Conservation (phyloP, 2,797 vertebrate species). For the Margarornis squamiger region DNA sequence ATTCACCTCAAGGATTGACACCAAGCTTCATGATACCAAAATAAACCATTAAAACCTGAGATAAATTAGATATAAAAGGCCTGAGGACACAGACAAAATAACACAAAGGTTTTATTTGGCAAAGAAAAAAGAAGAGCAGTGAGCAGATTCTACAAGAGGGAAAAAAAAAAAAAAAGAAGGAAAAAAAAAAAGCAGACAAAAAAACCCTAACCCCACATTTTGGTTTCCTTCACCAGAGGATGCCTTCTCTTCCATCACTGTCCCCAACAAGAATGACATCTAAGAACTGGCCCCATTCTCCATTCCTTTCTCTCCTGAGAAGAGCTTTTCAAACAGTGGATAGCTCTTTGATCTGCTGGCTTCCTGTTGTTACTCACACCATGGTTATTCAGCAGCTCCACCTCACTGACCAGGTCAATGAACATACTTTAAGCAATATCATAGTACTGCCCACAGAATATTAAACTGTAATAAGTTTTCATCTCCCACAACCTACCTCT, state of each 20-base stretch:
- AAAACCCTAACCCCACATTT: not conserved
- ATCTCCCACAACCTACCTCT: not conserved
- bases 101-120: not conserved
- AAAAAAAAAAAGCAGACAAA: no score
- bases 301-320: not conserved
- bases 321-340: not conserved
- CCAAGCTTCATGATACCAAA: not conserved
- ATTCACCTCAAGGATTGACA: not conserved
- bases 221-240: not conserved
- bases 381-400: not conserved
- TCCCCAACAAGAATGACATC: not conserved
- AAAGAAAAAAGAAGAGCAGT: not conserved
- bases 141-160: not conserved
- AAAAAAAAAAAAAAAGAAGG: not conserved
- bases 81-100: not conserved
- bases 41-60: not conserved
- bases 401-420: conserved; percentile 1
- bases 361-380: not conserved
- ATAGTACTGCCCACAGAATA: not conserved
- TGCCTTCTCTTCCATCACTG: not conserved
- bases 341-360: conserved; percentile 25
- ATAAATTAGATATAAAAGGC: not conserved
- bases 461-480: not conserved
- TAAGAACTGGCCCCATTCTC: not conserved
- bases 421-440: not conserved